These are phyloP conservation scores for Limnephilus marmoratus DNA, from an alignment of 2,888 invertebrate species.

Conservation along the genomic window DNA sequence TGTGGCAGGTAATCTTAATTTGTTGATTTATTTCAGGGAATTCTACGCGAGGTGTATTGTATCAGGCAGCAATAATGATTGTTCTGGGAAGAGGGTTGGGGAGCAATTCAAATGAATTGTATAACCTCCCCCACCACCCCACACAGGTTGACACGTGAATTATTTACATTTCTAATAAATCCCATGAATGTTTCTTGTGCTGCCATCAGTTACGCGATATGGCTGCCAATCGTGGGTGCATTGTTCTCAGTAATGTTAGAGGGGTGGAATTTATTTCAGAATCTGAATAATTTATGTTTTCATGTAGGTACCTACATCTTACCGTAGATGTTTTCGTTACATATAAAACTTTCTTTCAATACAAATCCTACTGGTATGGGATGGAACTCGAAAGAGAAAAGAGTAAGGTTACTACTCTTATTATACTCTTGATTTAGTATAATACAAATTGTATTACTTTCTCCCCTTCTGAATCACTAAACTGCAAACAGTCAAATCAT, in stretches of 20 bases:
- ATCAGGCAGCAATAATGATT: neutral
- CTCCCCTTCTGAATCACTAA: neutral
- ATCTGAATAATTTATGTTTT: neutral
- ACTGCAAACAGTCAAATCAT: neutral
- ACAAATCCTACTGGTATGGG: neutral
- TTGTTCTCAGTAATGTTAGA: neutral
- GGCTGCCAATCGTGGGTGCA: neutral
- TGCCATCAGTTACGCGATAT: neutral
- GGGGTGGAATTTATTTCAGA: slow-evolving; percentile 1
- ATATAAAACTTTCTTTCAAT: neutral
- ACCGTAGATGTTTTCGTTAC: neutral
- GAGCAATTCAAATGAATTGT: neutral
- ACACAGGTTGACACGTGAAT: neutral
- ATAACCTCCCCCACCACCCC: neutral
- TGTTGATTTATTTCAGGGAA: neutral
- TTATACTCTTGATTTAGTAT: neutral
- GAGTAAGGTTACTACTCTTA: neutral
- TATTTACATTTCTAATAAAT: neutral
- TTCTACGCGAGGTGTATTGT: neutral
- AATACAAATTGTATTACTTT: neutral
- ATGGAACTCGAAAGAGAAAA: neutral
- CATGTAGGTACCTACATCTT: neutral
- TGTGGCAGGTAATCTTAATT: neutral
- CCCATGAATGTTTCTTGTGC: neutral
- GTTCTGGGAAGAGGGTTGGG: neutral